phyloP scores from a whole-genome alignment of 2,888 invertebrate species.

The Trissoscelio sp. region DNA sequence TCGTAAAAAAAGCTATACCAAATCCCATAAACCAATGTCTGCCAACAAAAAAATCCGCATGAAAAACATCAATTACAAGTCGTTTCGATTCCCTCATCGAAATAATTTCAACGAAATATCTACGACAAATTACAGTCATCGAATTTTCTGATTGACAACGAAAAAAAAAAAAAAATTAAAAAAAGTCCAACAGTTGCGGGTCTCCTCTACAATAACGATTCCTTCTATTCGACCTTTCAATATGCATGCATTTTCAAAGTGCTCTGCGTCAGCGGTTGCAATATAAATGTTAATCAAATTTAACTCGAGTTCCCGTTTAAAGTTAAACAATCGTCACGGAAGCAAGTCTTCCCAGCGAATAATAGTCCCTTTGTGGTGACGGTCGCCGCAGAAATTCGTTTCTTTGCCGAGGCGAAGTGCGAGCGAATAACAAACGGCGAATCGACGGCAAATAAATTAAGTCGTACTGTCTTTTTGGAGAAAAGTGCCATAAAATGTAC shows the following conservation, averaged over 20 bases:
- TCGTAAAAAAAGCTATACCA: background rate
- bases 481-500: constrained; percentile 33
- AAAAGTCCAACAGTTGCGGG: constrained; percentile 24
- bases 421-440: constrained; percentile 66
- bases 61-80: constrained; percentile 15
- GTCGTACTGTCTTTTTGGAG: constrained; percentile 44
- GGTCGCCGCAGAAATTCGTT: constrained; percentile 54
- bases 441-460: constrained; percentile 64
- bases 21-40: background rate
- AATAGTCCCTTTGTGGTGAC: constrained; percentile 64
- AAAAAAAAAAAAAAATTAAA: constrained; percentile 27
- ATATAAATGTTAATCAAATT: constrained; percentile 70
- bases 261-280: constrained; percentile 55
- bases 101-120: constrained; percentile 24
- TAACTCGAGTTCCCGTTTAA: constrained; percentile 60
- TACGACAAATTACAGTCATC: constrained; percentile 22
- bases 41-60: background rate
- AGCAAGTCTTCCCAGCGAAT: constrained; percentile 60
- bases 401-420: constrained; percentile 52
- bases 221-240: constrained; percentile 62
- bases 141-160: constrained; percentile 29
- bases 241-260: constrained; percentile 65
- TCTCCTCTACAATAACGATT: constrained; percentile 48
- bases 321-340: constrained; percentile 68
- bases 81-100: background rate